phyloP scores from a whole-genome alignment of 2,797 vertebrate genomes.

The Sitta carolinensis region DNA sequence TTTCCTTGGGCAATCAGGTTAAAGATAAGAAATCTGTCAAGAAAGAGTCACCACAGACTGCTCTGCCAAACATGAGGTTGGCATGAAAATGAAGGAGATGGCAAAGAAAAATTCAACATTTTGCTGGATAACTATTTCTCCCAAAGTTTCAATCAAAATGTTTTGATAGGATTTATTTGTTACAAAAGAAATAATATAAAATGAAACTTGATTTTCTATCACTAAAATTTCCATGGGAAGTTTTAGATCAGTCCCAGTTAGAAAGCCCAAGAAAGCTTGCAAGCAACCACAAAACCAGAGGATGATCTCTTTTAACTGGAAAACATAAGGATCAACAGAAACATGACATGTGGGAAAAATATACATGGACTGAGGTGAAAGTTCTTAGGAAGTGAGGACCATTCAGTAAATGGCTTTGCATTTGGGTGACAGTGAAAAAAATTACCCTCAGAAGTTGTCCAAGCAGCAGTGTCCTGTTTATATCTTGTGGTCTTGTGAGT shows the following conservation, averaged over 20 bases:
- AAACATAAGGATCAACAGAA: background rate
- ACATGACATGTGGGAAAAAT: background rate
- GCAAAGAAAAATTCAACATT: background rate
- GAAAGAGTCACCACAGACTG: background rate
- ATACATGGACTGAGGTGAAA: constrained; percentile 10
- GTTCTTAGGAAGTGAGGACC: constrained; percentile 10
- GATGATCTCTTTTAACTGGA: background rate
- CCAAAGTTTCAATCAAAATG: background rate
- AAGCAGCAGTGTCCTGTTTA: constrained; percentile 79
- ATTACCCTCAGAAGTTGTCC: constrained; percentile 36
- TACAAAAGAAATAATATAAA: background rate
- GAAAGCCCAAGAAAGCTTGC: background rate
- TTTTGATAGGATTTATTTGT: background rate
- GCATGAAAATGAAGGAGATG: background rate
- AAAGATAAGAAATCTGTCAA: background rate
- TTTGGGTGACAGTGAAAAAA: constrained; percentile 49
- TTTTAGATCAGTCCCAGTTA: background rate
- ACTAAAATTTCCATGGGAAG: background rate
- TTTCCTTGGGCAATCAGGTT: background rate
- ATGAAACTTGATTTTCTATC: background rate
- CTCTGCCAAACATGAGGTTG: background rate
- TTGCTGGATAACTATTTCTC: background rate
- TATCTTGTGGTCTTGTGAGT: constrained; percentile 80
- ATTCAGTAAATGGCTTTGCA: constrained; percentile 15
- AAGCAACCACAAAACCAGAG: background rate